These are phyloP conservation scores for Sarcoramphus papa DNA, from an alignment of 2,797 vertebrate species.

Conservation along the genomic window DNA sequence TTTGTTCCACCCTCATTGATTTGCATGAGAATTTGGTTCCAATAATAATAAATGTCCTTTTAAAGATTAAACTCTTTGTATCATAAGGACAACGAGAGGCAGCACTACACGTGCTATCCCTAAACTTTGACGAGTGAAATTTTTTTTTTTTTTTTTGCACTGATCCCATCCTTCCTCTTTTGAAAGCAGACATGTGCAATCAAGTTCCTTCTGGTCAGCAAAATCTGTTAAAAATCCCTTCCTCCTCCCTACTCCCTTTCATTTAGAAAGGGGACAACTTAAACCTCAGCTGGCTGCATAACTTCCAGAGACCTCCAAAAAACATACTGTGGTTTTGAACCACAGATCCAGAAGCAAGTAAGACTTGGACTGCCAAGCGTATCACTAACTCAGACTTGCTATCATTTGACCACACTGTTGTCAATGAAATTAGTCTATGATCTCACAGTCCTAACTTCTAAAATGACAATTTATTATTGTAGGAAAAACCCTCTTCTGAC, in stretches of 20 bases:
- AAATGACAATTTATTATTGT: not conserved
- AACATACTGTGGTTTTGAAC: not conserved
- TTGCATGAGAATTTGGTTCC: not conserved
- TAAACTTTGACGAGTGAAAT: slow-evolving; percentile 58
- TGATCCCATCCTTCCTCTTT: not conserved
- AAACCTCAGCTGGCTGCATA: slow-evolving; percentile 18
- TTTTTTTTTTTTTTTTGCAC: not conserved
- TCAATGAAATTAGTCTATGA: not conserved
- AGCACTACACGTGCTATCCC: not conserved
- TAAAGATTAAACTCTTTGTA: not conserved
- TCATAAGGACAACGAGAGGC: not conserved
- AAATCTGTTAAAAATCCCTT: slow-evolving; percentile 69
- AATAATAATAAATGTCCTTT: not conserved
- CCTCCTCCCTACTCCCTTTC: not conserved
- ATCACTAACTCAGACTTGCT: not conserved
- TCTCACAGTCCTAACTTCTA: not conserved
- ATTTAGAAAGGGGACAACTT: slow-evolving; percentile 37
- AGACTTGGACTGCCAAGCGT: not conserved
- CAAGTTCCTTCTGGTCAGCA: slow-evolving; percentile 56
- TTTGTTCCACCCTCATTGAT: not conserved
- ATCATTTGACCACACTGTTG: not conserved
- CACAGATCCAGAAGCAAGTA: not conserved
- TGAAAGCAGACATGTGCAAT: slow-evolving; percentile 34
- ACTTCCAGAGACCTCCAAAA: not conserved
- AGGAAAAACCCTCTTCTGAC: not conserved